These are phyloP conservation scores for Callopanchax toddi DNA, from an alignment of 2,113 vertebrate genomes.

Conservation along the genomic window DNA sequence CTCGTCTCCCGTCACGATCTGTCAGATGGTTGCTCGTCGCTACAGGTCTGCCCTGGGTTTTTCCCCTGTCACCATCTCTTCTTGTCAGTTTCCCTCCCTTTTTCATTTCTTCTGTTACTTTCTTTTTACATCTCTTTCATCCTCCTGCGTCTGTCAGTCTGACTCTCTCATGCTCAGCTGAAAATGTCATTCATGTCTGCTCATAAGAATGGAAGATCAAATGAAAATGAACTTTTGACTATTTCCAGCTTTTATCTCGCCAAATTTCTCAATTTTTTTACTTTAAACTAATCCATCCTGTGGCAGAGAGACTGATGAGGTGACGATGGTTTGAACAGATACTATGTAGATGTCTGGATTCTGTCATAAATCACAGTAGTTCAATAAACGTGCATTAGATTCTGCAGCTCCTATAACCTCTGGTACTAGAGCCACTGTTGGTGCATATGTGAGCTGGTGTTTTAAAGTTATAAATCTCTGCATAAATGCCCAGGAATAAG, in stretches of 20 bases:
- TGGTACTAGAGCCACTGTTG: constrained; percentile 16
- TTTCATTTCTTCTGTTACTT: constrained; percentile 21
- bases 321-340: constrained; percentile 8
- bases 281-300: constrained; percentile 24
- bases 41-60: constrained; percentile 45
- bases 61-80: constrained; percentile 36
- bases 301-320: constrained; percentile 18
- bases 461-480: constrained; percentile 34
- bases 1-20: constrained; percentile 37
- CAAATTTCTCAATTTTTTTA: constrained; percentile 20
- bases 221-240: constrained; percentile 26
- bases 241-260: constrained; percentile 13
- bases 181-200: constrained; percentile 31
- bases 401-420: constrained; percentile 22
- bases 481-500: constrained; percentile 37
- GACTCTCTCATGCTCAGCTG: constrained; percentile 20
- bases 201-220: constrained; percentile 22
- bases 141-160: constrained; percentile 22
- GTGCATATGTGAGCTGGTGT: constrained; percentile 30
- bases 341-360: constrained; percentile 15
- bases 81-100: constrained; percentile 34
- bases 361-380: constrained; percentile 33
- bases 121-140: constrained; percentile 32
- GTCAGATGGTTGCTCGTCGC: constrained; percentile 26
- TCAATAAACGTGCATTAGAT: too few relatives aligned